Conservation (phyloP, 2,113 vertebrate species). For the Cyprinodon tularosa region DNA sequence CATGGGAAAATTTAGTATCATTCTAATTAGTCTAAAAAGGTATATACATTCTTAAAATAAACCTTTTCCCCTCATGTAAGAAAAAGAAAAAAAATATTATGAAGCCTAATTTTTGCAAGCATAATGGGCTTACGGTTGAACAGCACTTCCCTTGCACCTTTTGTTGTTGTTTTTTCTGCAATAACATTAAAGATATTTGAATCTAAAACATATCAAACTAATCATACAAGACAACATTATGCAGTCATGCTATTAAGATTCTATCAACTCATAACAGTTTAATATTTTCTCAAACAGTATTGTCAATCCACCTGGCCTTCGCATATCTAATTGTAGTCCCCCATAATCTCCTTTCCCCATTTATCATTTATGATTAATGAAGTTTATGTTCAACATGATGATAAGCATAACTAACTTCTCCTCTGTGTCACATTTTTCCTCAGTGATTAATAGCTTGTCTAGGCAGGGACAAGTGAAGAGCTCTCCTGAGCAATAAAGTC, state of each 20-base stretch:
- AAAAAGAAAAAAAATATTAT: not conserved
- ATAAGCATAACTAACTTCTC: slow-evolving; percentile 22
- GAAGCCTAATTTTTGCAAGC: not conserved
- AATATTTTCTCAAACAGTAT: not conserved
- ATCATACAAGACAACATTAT: not conserved
- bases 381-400: not conserved
- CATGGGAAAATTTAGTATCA: not conserved
- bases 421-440: slow-evolving; percentile 9
- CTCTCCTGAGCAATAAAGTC: not conserved
- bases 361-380: slow-evolving; percentile 36
- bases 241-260: not conserved
- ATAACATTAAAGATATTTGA: not conserved
- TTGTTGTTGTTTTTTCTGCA: no score
- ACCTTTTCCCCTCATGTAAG: not conserved
- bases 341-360: not conserved
- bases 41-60: not conserved
- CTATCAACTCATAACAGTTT: not conserved
- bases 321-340: not conserved
- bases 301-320: not conserved
- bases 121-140: not conserved
- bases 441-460: slow-evolving; percentile 33
- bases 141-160: not conserved
- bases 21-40: not conserved
- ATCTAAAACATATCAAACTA: not conserved
- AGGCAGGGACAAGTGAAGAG: not conserved